Evolutionary conservation across 2,888 invertebrate genomes (phyloP).

Genomic region (Steinernema carpocapsae): DNA sequence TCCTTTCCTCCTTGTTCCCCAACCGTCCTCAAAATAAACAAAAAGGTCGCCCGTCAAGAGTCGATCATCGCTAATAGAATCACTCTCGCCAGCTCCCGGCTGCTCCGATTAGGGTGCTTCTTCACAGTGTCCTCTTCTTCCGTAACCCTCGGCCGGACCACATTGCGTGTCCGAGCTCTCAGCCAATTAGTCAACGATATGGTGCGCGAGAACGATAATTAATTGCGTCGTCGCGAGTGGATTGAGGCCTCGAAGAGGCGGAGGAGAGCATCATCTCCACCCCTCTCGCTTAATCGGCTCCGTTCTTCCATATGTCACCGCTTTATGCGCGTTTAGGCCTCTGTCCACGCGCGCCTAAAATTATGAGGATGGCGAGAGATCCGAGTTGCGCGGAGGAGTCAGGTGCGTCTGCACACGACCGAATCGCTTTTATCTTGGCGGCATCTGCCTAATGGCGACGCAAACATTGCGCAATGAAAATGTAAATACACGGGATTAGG

Average conservation of each 20-base stretch:
- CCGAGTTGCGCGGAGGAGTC: neutral
- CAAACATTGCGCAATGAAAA: conserved; percentile 27
- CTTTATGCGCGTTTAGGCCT: neutral
- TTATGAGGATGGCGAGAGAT: neutral
- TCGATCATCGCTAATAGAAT: no score
- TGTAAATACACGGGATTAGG: conserved; percentile 35
- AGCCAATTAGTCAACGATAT: conserved; percentile 35
- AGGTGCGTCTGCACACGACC: conserved; percentile 18
- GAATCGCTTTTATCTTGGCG: conserved; percentile 27
- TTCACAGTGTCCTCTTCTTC: neutral
- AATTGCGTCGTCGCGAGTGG: conserved; percentile 34
- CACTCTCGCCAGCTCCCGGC: neutral
- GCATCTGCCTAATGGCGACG: conserved; percentile 35
- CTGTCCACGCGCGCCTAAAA: neutral
- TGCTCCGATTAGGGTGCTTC: neutral
- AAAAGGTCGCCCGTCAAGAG: conserved; percentile 6
- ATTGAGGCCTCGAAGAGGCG: neutral
- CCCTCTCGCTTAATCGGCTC: neutral
- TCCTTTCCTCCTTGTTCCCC: no score
- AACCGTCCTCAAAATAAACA: neutral
- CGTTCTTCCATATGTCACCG: conserved; percentile 14
- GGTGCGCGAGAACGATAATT: conserved; percentile 33
- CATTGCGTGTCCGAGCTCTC: conserved; percentile 31
- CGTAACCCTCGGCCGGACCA: neutral
- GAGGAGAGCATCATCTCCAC: neutral